Evolutionary conservation across 2,888 invertebrate species (phyloP), one percentile per base, ranked within the genome.

Genomic region (Drepanosiphum platanoidis): DNA sequence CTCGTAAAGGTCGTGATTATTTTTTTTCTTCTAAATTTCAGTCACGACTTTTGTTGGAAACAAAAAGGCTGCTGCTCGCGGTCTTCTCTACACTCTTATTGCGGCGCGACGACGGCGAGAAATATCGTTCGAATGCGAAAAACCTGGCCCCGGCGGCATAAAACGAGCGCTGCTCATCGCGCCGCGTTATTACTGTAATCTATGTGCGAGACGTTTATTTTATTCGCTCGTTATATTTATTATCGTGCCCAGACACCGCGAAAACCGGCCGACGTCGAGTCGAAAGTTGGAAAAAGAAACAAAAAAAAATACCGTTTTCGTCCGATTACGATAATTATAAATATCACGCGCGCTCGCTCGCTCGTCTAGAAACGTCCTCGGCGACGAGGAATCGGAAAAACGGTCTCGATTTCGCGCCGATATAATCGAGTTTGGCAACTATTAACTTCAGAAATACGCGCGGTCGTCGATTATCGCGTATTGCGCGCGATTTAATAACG

Each of bases 1-100:
- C 22, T n/a, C n/a, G n/a, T n/a, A 0, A 32, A 74, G 13, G 46
- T 32, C 5, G 52, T 52, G 39, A 27, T 22, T 46, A 11, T 32
- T 66, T 52, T 79, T 66, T 79, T n/a, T n/a, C n/a, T n/a, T n/a
- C n/a, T n/a, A n/a, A n/a, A 79, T 79, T 79, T 79, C 15, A 66
- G 66, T 66, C 66, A 46, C 79, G 79, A 79, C 30, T 66, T 66
- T 64, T 46, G 42, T 66, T 66, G 15, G 30, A 46, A 79, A 79
- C 66, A 66, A 68, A 79, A 46, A 46, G 18, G 32, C 18, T 30
- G 2, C 7, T n/a, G 32, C 66, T 66, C 66, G 15, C 3, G 32
- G 4, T 66, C 15, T 13, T 42, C 1, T 34, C 13, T 61, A 7
- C 8, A 7, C 42, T 79, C 13, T 34, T 42, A 66, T 79, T 32